A percentile compares a stretch with the other conserved stretches of the same genome.
These are phyloP conservation scores for Aphaenogaster ashmeadi DNA, from an alignment of 1,140 invertebrate genomes.

Conservation along the genomic window DNA sequence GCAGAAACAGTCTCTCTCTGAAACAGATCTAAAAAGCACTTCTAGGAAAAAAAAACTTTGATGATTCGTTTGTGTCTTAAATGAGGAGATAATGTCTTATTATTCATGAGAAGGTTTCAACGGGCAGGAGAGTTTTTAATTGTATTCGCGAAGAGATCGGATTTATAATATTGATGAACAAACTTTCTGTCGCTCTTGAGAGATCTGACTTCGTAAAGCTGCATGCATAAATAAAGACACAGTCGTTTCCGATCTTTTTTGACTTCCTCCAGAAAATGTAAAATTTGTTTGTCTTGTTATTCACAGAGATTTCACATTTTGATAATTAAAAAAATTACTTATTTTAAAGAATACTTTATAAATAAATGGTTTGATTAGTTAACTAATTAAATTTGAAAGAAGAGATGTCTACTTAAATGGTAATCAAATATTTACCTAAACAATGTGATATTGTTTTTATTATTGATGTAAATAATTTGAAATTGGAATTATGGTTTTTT, in stretches of 20 bases:
- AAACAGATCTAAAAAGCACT: neutral
- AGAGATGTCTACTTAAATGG: too few species aligned
- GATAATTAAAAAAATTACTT: neutral
- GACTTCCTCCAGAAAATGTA: neutral
- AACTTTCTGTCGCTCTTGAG: neutral
- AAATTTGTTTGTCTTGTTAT: neutral
- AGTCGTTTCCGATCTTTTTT: neutral
- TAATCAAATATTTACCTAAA: neutral
- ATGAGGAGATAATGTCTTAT: neutral
- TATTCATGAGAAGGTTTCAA: constrained; percentile 13
- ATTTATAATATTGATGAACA: neutral
- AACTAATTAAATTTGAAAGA: neutral
- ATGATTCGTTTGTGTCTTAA: constrained; percentile 24
- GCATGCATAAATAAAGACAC: constrained; percentile 26
- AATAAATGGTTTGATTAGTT: neutral
- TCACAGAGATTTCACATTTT: neutral
- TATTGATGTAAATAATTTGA: neutral
- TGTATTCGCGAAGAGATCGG: neutral
- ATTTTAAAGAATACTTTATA: neutral
- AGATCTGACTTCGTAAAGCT: constrained; percentile 3
- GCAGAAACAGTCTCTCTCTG: constrained; percentile 17
- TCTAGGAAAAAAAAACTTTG: neutral
- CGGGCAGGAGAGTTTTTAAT: neutral
- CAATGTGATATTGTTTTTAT: neutral
- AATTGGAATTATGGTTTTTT: neutral